phyloP scores from a whole-genome alignment of 1,140 invertebrate genomes.

The Acromyrmex echinatior region DNA sequence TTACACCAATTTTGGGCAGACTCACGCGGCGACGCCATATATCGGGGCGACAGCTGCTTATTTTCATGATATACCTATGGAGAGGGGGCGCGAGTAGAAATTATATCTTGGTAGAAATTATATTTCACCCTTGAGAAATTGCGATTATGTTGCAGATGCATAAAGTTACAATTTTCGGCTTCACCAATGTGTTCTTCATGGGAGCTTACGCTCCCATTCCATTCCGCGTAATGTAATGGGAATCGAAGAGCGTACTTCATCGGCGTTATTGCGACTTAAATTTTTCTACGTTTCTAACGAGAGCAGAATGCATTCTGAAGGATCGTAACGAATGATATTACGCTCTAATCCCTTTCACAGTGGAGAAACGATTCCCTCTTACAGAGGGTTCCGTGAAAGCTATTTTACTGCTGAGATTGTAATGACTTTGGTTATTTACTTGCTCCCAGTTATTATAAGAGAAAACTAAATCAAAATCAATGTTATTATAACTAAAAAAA shows the following conservation, averaged over 20 bases:
- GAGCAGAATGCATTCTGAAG: slow-evolving; percentile 22
- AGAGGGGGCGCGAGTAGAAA: neutral
- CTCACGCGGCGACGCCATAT: slow-evolving; percentile 5
- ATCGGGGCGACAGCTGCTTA: slow-evolving; percentile 52
- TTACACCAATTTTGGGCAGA: slow-evolving; percentile 51
- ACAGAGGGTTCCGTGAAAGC: neutral
- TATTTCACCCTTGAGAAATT: slow-evolving; percentile 61
- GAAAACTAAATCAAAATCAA: no score
- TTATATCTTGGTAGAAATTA: slow-evolving; percentile 29
- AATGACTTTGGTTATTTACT: slow-evolving; percentile 2
- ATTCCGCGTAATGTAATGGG: neutral
- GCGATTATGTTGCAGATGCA: slow-evolving; percentile 15
- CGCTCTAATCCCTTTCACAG: slow-evolving; percentile 22
- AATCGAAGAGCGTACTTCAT: slow-evolving; percentile 25
- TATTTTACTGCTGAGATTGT: neutral
- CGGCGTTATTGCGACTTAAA: slow-evolving; percentile 39
- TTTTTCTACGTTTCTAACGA: slow-evolving; percentile 31
- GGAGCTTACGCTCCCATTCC: neutral
- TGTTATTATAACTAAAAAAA: neutral
- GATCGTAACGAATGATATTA: slow-evolving; percentile 23
- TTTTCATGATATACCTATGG: slow-evolving; percentile 12
- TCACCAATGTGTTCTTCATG: neutral
- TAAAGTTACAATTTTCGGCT: slow-evolving; percentile 31
- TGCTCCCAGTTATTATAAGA: neutral
- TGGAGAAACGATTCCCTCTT: neutral